phyloP scores from a whole-genome alignment of 2,888 invertebrate species.

The Carabus problematicus region DNA sequence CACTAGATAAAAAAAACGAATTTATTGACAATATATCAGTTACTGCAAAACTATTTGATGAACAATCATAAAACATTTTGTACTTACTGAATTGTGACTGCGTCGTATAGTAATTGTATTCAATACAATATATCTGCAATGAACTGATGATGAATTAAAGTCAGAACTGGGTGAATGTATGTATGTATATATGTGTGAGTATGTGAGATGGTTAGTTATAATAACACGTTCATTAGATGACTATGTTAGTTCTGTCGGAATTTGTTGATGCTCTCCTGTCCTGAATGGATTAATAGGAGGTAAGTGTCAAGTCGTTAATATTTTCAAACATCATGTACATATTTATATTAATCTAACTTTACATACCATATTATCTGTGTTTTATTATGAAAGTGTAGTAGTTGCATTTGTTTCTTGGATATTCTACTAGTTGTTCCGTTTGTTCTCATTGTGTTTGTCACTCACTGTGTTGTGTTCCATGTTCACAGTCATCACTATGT shows the following conservation, averaged over 20 bases:
- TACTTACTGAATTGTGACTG: constrained; percentile 19
- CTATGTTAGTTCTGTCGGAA: constrained; percentile 62
- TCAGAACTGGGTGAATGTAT: background rate
- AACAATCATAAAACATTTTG: constrained; percentile 37
- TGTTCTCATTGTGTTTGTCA: background rate
- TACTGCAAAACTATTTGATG: constrained; percentile 24
- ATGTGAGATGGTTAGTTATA: constrained; percentile 22
- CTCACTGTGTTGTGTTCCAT: constrained; percentile 28
- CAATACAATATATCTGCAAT: no score
- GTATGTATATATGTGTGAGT: background rate
- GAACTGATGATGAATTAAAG: background rate
- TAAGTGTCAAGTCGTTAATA: constrained; percentile 52
- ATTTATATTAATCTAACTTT: background rate
- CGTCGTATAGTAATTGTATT: no score
- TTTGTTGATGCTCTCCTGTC: constrained; percentile 60
- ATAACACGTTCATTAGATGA: constrained; percentile 53
- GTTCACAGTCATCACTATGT: constrained; percentile 71
- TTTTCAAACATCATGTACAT: no score
- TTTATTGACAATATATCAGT: constrained; percentile 54
- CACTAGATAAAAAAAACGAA: constrained; percentile 50
- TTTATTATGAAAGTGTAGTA: background rate
- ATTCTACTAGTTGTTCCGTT: background rate
- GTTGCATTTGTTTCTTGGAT: background rate
- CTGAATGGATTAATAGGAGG: constrained; percentile 61
- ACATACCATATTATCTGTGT: background rate